Conservation (phyloP, 2,797 vertebrate species). For the Microctenopoma lineatum region DNA sequence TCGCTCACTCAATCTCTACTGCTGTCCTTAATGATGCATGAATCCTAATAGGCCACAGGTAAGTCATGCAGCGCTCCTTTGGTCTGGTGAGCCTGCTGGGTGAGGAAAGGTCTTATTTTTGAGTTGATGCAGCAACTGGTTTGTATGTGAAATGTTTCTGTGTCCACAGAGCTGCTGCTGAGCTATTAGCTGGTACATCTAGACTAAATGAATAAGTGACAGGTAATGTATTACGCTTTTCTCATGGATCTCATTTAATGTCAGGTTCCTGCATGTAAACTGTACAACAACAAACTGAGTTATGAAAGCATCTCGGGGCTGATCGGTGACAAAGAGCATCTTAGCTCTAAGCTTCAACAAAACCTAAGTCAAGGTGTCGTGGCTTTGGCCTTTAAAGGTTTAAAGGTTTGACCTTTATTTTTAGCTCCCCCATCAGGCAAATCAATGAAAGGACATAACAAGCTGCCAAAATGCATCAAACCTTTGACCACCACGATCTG, state of each 20-base stretch:
- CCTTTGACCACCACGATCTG: slow-evolving; percentile 13
- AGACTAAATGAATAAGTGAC: slow-evolving; percentile 15
- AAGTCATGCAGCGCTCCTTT: slow-evolving; percentile 38
- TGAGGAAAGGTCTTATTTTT: slow-evolving; percentile 36
- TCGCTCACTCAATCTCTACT: slow-evolving; percentile 30
- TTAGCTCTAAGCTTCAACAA: slow-evolving; percentile 6
- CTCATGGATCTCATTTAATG: background rate
- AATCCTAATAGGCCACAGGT: slow-evolving; percentile 60
- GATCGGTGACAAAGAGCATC: slow-evolving; percentile 2
- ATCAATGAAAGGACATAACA: slow-evolving; percentile 35
- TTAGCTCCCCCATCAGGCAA: slow-evolving; percentile 27
- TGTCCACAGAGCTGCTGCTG: slow-evolving; percentile 20
- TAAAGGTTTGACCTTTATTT: slow-evolving; percentile 55
- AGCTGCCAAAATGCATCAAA: slow-evolving; percentile 48
- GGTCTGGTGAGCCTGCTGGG: slow-evolving; percentile 41
- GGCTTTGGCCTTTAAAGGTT: slow-evolving; percentile 16
- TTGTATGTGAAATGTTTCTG: slow-evolving; percentile 21
- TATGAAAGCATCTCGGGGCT: slow-evolving; percentile 4
- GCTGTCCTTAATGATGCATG: slow-evolving; percentile 55
- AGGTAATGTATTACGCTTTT: background rate
- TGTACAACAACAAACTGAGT: slow-evolving; percentile 15
- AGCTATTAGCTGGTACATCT: slow-evolving; percentile 17
- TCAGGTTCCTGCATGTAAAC: slow-evolving; percentile 4
- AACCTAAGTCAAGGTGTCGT: slow-evolving; percentile 18
- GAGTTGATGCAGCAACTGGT: slow-evolving; percentile 28